Percentiles rank a stretch among this genome's conserved stretches.
Conservation (phyloP, 1,140 invertebrate species). For the Brachystomella parvula region DNA sequence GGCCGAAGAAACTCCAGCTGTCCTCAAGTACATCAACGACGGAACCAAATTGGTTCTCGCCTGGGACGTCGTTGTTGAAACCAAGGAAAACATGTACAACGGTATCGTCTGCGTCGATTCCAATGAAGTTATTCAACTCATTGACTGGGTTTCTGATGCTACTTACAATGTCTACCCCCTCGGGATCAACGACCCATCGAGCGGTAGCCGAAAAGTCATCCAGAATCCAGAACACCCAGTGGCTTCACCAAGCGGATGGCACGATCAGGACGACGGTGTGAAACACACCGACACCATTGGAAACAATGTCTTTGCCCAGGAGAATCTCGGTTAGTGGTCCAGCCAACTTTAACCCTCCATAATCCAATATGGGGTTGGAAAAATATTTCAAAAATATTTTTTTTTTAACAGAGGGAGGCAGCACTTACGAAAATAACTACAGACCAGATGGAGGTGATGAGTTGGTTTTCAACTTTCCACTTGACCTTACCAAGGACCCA, state of each 20-base stretch:
- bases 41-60: neutral
- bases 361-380: no score
- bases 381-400: no score
- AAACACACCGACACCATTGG: neutral
- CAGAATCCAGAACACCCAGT: neutral
- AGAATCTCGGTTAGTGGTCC: neutral
- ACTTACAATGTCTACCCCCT: neutral
- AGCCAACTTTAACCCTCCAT: no score
- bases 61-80: slow-evolving; percentile 8
- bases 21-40: slow-evolving; percentile 5
- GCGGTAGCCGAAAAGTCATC: neutral
- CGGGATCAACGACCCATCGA: neutral
- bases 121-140: neutral
- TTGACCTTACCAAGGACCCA: slow-evolving; percentile 1
- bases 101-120: neutral
- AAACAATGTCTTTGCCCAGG: slow-evolving; percentile 10
- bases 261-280: neutral
- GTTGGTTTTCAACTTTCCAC: neutral
- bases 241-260: slow-evolving; percentile 5
- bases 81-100: slow-evolving; percentile 14
- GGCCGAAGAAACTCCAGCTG: no score
- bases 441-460: slow-evolving; percentile 1
- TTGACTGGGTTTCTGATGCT: slow-evolving; percentile 14
- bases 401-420: neutral
- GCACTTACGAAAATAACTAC: neutral